These are phyloP conservation scores for Adelognathus sp. DNA, from an alignment of 2,888 invertebrate species.

Conservation along the genomic window DNA sequence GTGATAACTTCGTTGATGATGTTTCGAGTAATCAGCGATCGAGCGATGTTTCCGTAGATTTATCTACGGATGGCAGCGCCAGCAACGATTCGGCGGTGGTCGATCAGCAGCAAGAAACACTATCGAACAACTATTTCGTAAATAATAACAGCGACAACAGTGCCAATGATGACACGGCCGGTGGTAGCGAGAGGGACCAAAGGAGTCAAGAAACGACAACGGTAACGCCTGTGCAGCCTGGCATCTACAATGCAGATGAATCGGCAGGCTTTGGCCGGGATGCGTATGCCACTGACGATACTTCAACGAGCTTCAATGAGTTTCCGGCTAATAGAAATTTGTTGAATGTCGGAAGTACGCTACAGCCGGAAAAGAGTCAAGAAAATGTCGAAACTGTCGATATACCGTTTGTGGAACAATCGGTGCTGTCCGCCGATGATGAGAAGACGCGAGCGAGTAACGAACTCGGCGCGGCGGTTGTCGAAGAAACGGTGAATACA, in stretches of 20 bases:
- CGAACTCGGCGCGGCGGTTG: not conserved
- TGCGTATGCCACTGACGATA: conserved; percentile 62
- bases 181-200: conserved; percentile 5
- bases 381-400: not conserved
- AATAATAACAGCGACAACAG: conserved; percentile 24
- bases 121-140: conserved; percentile 18
- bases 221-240: conserved; percentile 57
- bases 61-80: not conserved
- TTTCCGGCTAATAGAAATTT: conserved; percentile 74
- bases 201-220: not conserved
- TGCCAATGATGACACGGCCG: conserved; percentile 34
- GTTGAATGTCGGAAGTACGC: conserved; percentile 70
- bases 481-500: not conserved
- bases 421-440: not conserved
- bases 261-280: conserved; percentile 65
- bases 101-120: not conserved
- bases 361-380: conserved; percentile 45
- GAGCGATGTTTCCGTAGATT: not conserved
- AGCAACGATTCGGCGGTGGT: not conserved
- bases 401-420: conserved; percentile 19
- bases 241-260: conserved; percentile 59
- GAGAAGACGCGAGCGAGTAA: not conserved
- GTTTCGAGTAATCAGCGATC: not conserved
- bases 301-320: conserved; percentile 68
- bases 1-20: not conserved